These are phyloP conservation scores for Aleiodes alternator DNA, from an alignment of 2,888 invertebrate species.

Conservation along the genomic window DNA sequence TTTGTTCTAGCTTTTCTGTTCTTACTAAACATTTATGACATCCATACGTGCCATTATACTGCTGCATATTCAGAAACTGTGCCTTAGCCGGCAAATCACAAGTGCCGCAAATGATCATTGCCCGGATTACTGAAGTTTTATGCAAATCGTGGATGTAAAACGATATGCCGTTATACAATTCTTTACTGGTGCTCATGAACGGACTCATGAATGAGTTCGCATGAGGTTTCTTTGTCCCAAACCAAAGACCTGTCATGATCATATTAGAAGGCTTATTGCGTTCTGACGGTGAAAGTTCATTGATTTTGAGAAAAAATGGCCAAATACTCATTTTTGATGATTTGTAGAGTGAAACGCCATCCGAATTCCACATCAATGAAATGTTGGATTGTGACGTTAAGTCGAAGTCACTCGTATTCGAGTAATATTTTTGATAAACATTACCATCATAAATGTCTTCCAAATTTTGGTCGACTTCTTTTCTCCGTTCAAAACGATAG, in stretches of 20 bases:
- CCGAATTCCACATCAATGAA: constrained; percentile 58
- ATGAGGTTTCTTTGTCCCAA: constrained; percentile 51
- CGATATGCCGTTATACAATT: constrained; percentile 5
- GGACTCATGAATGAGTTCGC: constrained; percentile 33
- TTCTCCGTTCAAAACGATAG: constrained; percentile 13
- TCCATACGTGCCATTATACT: constrained; percentile 34
- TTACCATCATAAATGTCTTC: constrained; percentile 45
- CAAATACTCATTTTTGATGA: constrained; percentile 55
- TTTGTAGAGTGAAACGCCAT: constrained; percentile 55
- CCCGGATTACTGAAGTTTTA: not conserved
- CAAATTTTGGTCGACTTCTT: not conserved
- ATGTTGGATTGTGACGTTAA: constrained; percentile 44
- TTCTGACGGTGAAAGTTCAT: constrained; percentile 51
- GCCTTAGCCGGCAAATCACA: constrained; percentile 44
- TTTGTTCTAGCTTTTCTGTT: not conserved
- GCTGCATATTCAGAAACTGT: constrained; percentile 41
- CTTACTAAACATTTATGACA: constrained; percentile 36
- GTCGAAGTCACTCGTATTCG: not conserved
- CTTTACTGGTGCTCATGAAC: not conserved
- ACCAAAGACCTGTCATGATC: constrained; percentile 52
- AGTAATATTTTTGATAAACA: constrained; percentile 32
- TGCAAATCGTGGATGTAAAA: constrained; percentile 4
- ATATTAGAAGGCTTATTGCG: constrained; percentile 51
- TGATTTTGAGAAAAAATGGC: constrained; percentile 54
- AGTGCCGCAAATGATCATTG: constrained; percentile 30